A percentile compares a stretch with the other conserved stretches of the same genome.
phyloP scores from a whole-genome alignment of 2,113 vertebrate species.

The Neomonachus schauinslandi region DNA sequence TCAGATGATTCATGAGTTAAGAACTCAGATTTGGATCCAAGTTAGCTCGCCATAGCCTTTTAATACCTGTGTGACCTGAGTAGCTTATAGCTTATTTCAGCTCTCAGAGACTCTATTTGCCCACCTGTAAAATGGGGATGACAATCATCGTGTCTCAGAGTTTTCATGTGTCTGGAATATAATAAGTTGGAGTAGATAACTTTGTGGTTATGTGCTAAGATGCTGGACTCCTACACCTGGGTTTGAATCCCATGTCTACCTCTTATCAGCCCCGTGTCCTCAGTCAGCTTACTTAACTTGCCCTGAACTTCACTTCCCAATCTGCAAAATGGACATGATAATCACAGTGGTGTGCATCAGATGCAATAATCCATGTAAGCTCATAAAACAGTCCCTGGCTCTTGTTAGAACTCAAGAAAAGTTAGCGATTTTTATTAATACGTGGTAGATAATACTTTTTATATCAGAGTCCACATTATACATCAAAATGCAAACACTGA shows the following conservation, averaged over 20 bases:
- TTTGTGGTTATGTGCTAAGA: background rate
- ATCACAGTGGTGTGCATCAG: background rate
- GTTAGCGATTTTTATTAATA: background rate
- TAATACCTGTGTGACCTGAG: background rate
- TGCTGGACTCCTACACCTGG: background rate
- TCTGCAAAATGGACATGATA: background rate
- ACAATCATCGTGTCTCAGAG: background rate
- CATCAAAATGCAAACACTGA: background rate
- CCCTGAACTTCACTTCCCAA: conserved; percentile 4
- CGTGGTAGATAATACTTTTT: background rate
- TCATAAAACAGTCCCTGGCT: background rate
- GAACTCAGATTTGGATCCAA: background rate
- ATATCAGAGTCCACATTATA: background rate
- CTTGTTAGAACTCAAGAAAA: background rate
- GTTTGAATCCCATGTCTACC: background rate
- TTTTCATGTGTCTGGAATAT: background rate
- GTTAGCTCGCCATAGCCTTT: background rate
- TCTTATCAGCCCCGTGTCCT: background rate
- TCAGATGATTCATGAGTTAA: background rate
- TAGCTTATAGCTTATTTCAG: conserved; percentile 11
- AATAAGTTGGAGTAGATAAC: background rate
- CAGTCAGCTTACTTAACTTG: background rate
- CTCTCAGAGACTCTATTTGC: background rate
- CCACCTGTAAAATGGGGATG: background rate
- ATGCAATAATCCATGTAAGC: background rate